Base-by-base conservation (phyloP, 2,797 vertebrate genomes). In the Leptatherina wallacei region DNA sequence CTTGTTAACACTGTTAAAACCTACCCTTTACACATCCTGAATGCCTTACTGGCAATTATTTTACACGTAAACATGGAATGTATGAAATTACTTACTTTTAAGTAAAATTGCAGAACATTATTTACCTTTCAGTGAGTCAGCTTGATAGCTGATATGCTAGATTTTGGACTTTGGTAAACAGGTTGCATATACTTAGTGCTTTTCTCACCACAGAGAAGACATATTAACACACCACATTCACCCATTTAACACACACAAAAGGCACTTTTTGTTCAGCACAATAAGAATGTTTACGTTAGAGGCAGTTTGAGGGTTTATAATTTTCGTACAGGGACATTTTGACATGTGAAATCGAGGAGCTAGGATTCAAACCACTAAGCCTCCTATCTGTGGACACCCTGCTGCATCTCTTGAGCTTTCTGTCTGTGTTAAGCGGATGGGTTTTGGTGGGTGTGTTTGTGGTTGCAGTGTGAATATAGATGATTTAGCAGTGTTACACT, bases 401-500 rank as follows among this genome's bases (percentile, higher is more conserved):
- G 18, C 20, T 44, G 42, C 42, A 18, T 44, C 42, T 44, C 42
- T 18, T 44, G 42, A 18, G 20, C 44, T 47, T 47, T n/a, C 44
- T 47, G 7, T 47, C 44, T 20, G 6, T n/a, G 42, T 44, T 20
- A n/a, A n/a, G 20, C 20, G n/a, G 44, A 47, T 47, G 44, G 44
- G 44, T 47, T 47, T 47, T 0, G 1, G 44, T 47, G 42, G 18
- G 44, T n/a, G 18, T 47, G 44, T 47, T 47, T 47, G 7, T 20
- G 20, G 44, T 47, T 47, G 30, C 64, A 35, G 36, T 18, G 20
- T 68, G 40, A 77, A 44, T 65, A 12, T 22, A 65, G 49, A 59
- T 71, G 12, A 62, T 77, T 56, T 42, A 47, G n/a, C 70, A 57
- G 36, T 42, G 18, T 20, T 47, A 47, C 44, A n/a, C 44, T n/a